Evolutionary conservation across 2,888 invertebrate genomes (phyloP).

Genomic region (Auanema sp.): DNA sequence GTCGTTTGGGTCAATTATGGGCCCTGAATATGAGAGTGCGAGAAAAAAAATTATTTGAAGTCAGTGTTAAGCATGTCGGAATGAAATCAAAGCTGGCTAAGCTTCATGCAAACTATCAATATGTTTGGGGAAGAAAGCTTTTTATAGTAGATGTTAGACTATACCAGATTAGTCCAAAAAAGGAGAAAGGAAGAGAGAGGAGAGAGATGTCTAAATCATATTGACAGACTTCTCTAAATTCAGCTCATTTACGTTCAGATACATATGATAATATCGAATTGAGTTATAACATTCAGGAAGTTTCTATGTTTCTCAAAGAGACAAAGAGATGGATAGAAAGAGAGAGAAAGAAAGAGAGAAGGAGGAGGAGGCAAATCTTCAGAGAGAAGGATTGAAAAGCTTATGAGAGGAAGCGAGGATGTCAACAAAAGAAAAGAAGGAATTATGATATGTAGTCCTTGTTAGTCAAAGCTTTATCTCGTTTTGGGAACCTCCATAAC

Average conservation of each 20-base stretch:
- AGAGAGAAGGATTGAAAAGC: not conserved
- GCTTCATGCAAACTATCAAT: too few relatives aligned
- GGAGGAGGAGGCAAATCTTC: not conserved
- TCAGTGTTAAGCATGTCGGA: not conserved
- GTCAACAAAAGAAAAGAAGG: not conserved
- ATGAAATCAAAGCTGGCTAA: not conserved
- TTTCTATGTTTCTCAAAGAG: not conserved
- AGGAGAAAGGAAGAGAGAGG: not conserved
- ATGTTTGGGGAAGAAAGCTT: conserved; percentile 1
- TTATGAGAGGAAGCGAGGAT: not conserved
- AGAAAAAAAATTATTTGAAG: conserved; percentile 1
- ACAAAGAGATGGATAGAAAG: not conserved
- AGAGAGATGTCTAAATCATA: not conserved
- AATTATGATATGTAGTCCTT: conserved; percentile 6
- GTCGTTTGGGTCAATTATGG: not conserved
- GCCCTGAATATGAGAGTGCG: not conserved
- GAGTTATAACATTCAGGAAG: conserved; percentile 9
- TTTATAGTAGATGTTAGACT: not conserved
- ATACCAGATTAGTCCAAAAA: not conserved
- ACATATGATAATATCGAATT: conserved; percentile 1
- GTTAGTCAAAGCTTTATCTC: too few relatives aligned
- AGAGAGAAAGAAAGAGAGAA: not conserved
- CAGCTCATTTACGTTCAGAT: conserved; percentile 2
- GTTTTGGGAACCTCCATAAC: too few relatives aligned
- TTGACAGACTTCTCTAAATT: conserved; percentile 1